Base-by-base conservation (phyloP, 2,888 invertebrate genomes). In the Hemithea aestivaria region DNA sequence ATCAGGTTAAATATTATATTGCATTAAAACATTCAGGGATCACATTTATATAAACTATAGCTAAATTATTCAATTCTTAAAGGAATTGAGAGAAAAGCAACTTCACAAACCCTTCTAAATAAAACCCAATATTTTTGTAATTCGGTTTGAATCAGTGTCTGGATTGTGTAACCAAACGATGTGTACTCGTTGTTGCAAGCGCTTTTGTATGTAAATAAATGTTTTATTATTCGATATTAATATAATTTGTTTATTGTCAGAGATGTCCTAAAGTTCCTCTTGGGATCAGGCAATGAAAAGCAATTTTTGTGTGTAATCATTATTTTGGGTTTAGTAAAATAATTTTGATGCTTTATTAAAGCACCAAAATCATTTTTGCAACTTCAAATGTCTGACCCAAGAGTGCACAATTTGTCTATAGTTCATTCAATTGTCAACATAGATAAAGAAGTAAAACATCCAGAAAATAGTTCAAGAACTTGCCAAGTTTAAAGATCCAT, bases 131-230 rank as follows among this genome's bases (percentile, higher is more conserved):
- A 27, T 31, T 35, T 44, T 35, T 7, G 30, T 36, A 34, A 34
- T 40, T 40, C 36, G 33, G 28, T 46, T 28, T 41, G 32, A 37
- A 35, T 45, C 46, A 37, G 43, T 47, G 50, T 50, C 50, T 51
- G 53, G 51, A 49, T 43, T 56, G 48, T 48, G 45, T 53, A 44
- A 41, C 40, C 41, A 37, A 47, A 51, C 49, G 51, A 39, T 30
- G 36, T 45, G 36, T 45, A 34, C 33, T 48, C 34, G 38, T 39
- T 46, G 50, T 53, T 53, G 53, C 53, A 53, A 53, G 46, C 48
- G 53, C 53, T 53, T 53, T 42, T 53, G 53, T 53, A 48, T 52
- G 50, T 50, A 50, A 50, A 50, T 50, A 46, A 53, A 53, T 53
- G 50, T 53, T 47, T 50, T 37, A 50, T 40, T 40, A 35, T 33